Conservation (phyloP, 2,113 vertebrate genomes). For the Pycnonotus jocosus region DNA sequence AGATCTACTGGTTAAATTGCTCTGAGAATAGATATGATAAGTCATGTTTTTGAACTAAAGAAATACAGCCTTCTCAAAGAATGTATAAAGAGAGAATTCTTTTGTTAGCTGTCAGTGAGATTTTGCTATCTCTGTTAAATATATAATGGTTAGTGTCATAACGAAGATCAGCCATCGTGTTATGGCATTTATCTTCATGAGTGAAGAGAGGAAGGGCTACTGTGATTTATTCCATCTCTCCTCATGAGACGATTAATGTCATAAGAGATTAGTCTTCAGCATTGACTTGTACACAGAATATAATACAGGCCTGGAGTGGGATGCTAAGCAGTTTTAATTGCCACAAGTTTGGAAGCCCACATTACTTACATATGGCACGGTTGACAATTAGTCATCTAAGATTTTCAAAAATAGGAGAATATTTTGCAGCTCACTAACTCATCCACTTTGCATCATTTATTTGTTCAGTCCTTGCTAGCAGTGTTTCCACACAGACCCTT, state of each 20-base stretch:
- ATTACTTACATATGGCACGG: constrained; percentile 32
- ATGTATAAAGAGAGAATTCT: constrained; percentile 47
- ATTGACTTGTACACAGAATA: constrained; percentile 28
- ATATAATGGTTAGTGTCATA: constrained; percentile 67
- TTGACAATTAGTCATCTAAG: constrained; percentile 43
- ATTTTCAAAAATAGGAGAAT: constrained; percentile 35
- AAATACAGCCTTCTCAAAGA: constrained; percentile 27
- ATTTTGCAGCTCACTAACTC: constrained; percentile 14
- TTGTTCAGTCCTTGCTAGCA: background rate
- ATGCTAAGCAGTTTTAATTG: constrained; percentile 36
- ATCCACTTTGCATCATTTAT: background rate
- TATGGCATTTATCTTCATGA: constrained; percentile 65
- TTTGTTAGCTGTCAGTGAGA: constrained; percentile 64
- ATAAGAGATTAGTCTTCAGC: constrained; percentile 44
- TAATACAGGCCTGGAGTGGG: constrained; percentile 18
- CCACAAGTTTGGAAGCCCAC: constrained; percentile 16
- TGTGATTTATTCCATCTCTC: constrained; percentile 48
- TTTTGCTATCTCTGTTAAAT: constrained; percentile 66
- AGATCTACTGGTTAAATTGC: constrained; percentile 18
- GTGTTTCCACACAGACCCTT: background rate
- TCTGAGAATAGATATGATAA: constrained; percentile 38
- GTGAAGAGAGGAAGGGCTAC: constrained; percentile 62
- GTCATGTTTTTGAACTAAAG: constrained; percentile 35
- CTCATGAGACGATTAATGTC: constrained; percentile 61
- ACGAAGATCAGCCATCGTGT: constrained; percentile 62